phyloP scores from a whole-genome alignment of 2,797 vertebrate genomes.

The Megalops cyprinoides region DNA sequence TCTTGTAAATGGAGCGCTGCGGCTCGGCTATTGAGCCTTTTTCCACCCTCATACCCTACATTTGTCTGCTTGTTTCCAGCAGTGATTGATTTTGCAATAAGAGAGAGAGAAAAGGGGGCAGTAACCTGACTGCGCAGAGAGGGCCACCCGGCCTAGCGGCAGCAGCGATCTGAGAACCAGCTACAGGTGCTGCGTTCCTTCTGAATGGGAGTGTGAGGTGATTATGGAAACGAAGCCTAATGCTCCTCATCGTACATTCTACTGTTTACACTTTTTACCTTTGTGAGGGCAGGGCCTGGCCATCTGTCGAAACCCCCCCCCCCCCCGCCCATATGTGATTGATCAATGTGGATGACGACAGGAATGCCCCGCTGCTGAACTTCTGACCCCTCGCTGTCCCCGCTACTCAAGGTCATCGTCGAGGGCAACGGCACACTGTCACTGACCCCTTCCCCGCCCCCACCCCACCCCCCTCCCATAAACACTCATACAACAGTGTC shows the following conservation, averaged over 20 bases:
- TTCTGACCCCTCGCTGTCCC: slow-evolving; percentile 55
- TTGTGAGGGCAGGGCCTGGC: slow-evolving; percentile 43
- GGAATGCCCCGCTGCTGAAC: slow-evolving; percentile 63
- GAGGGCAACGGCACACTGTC: neutral
- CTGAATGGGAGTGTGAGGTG: slow-evolving; percentile 57
- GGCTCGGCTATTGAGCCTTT: too few relatives aligned
- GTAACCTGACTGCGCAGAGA: neutral
- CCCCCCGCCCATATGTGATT: slow-evolving; percentile 46
- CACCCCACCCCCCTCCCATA: neutral
- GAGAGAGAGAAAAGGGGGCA: neutral
- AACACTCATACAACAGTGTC: slow-evolving; percentile 2
- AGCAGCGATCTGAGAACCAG: neutral
- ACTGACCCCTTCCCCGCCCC: neutral
- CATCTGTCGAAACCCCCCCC: slow-evolving; percentile 44
- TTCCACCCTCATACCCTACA: too few relatives aligned
- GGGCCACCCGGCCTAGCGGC: neutral
- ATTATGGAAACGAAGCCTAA: slow-evolving; percentile 67
- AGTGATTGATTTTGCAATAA: too few relatives aligned
- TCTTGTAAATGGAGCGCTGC: too few relatives aligned
- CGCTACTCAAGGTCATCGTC: neutral
- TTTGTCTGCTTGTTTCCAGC: too few relatives aligned
- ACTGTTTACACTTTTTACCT: slow-evolving; percentile 44
- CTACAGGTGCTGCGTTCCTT: neutral
- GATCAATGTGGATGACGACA: slow-evolving; percentile 68
- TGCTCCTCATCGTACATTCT: slow-evolving; percentile 39